Evolutionary conservation across 2,797 vertebrate species (phyloP), one percentile per base, ranked within the genome.

Genomic region (Picus viridis): DNA sequence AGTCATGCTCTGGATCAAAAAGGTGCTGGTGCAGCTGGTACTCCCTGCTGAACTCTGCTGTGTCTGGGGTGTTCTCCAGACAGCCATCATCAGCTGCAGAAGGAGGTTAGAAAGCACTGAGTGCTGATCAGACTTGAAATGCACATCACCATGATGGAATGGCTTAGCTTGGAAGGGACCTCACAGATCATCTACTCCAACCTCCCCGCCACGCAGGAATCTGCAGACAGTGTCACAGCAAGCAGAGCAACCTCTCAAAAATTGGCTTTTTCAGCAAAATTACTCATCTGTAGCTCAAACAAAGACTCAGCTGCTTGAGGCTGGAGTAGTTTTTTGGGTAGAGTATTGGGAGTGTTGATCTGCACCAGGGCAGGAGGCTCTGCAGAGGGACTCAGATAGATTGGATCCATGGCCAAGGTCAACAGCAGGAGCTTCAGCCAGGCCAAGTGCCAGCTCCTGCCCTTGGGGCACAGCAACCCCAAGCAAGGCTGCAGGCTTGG

Each of bases 21-120:
- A 99, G 98, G 76, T 99, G 99, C 95, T 99, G 99, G 92, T 99
- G 98, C 93, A 99, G 98, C 83, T 99, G 99, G 95, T 99, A 99
- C 95, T 99, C 98, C 95, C 98, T 98, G 97, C 99, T 99, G 98
- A 99, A 99, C 96, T 99, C 98, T 1, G 99, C 99, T 9, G 99
- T 99, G 97, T 99, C 99, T 1, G 99, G 99, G 43, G 98, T 98
- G 26, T 99, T 98, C 97, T 99, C 99, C 95, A 99, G 97, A 96
- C 99, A 99, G 39, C 99, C 99, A 56, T 99, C 98, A 84, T 97
- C 98, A 91, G 95, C 99, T 99, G 95, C 64, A 97, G 96, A 97
- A 80, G 47, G 15, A 57, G 19, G 39, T 85, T 41, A 64, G 43
- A 88, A 88, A 95, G 57, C 41, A 75, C 12, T 4, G 62, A 81